phyloP scores from a whole-genome alignment of 64 coral and sea anemone species.

The Montipora foliosa region DNA sequence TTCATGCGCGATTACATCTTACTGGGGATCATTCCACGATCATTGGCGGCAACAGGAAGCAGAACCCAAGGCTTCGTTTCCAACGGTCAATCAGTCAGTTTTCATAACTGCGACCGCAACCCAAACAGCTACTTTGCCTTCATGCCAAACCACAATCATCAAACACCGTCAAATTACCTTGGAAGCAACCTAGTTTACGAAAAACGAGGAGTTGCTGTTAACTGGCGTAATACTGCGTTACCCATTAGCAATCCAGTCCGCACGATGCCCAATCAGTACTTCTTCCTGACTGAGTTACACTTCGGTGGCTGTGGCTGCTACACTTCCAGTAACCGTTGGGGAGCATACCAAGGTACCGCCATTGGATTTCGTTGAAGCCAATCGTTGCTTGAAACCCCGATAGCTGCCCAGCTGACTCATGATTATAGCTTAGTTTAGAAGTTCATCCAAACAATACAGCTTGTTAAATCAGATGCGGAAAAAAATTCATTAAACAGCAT shows the following conservation, averaged over 20 bases:
- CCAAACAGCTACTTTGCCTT: constrained; percentile 64
- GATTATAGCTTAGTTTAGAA: background rate
- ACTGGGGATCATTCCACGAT: constrained; percentile 40
- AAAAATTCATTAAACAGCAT: background rate
- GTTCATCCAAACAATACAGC: background rate
- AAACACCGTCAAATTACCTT: background rate
- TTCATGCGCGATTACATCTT: constrained; percentile 39
- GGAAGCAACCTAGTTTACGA: constrained; percentile 7
- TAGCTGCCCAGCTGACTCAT: too few species aligned
- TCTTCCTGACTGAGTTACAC: constrained; percentile 72
- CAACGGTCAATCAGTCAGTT: constrained; percentile 22
- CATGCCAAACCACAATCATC: constrained; percentile 59
- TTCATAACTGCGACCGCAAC: constrained; percentile 52
- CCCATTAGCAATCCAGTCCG: constrained; percentile 5
- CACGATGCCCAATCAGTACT: constrained; percentile 5
- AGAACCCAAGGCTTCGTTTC: constrained; percentile 45
- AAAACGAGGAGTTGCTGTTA: constrained; percentile 32
- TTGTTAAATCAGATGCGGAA: background rate
- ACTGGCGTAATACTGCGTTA: constrained; percentile 42
- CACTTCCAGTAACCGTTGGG: constrained; percentile 75
- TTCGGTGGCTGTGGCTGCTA: constrained; percentile 77
- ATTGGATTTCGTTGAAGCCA: constrained; percentile 66
- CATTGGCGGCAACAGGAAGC: background rate
- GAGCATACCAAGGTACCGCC: constrained; percentile 40
- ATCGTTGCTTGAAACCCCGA: background rate